Evolutionary conservation across 2,888 invertebrate genomes (phyloP).

Genomic region (Clepsis dumicolana): DNA sequence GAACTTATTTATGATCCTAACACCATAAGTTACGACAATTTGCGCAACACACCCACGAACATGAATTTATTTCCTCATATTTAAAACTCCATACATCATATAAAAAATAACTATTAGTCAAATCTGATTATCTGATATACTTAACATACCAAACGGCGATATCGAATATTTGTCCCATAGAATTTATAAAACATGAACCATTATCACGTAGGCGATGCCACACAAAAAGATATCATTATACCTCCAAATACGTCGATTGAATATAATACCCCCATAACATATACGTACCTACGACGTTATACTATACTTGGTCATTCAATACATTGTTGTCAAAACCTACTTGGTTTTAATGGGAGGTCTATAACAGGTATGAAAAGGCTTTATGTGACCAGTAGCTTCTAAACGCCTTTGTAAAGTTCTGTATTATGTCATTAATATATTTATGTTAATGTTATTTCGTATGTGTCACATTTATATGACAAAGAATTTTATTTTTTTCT

Average conservation of each 20-base stretch:
- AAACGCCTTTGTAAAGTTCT: conserved; percentile 23
- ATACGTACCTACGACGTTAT: conserved; percentile 31
- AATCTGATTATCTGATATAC: conserved; percentile 32
- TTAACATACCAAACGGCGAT: conserved; percentile 35
- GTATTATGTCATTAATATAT: conserved; percentile 36
- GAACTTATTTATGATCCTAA: background rate
- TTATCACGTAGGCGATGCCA: conserved; percentile 39
- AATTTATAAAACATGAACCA: conserved; percentile 22
- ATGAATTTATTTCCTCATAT: conserved; percentile 12
- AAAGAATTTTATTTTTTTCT: background rate
- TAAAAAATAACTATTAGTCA: conserved; percentile 38
- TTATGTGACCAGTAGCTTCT: conserved; percentile 33
- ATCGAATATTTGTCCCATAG: conserved; percentile 32
- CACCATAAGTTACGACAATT: background rate
- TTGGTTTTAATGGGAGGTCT: conserved; percentile 19
- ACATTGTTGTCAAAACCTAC: conserved; percentile 38
- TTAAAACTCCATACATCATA: conserved; percentile 36
- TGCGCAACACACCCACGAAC: conserved; percentile 26
- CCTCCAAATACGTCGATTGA: conserved; percentile 24
- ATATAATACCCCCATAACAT: conserved; percentile 38
- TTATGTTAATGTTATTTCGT: conserved; percentile 33
- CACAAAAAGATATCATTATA: conserved; percentile 38
- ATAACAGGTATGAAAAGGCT: conserved; percentile 23
- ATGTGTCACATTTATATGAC: conserved; percentile 5
- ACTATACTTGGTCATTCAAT: conserved; percentile 34